phyloP scores from a whole-genome alignment of 2,797 vertebrate species.

The Artibeus lituratus region DNA sequence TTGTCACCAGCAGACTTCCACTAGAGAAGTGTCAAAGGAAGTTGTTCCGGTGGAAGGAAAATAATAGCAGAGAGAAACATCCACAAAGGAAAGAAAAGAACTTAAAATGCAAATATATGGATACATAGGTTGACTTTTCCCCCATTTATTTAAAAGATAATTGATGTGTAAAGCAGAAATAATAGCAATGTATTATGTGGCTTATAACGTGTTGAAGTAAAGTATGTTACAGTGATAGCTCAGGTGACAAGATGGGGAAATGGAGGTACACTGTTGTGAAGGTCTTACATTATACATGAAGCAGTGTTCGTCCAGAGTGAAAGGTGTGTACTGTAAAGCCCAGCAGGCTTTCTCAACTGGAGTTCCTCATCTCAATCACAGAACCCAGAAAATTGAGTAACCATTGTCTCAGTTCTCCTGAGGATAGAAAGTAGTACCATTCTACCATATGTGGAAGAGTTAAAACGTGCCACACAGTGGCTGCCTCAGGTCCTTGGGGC shows the following conservation, averaged over 20 bases:
- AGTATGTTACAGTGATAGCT: not conserved
- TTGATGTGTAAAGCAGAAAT: not conserved
- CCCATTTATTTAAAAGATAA: conserved; percentile 6
- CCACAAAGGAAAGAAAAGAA: not conserved
- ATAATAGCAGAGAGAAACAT: not conserved
- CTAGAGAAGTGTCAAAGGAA: not conserved
- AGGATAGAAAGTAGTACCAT: not conserved
- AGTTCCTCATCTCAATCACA: not conserved
- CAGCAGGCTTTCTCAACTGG: not conserved
- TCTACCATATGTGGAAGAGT: not conserved
- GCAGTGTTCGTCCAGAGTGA: not conserved
- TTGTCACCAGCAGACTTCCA: not conserved
- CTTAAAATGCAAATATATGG: not conserved
- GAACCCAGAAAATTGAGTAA: not conserved
- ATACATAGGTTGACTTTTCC: not conserved
- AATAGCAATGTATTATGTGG: not conserved
- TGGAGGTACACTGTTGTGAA: not conserved
- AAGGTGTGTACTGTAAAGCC: not conserved
- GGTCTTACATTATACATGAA: not conserved
- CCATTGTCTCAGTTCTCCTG: not conserved
- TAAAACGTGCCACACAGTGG: not conserved
- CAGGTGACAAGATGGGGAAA: not conserved
- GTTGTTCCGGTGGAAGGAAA: not conserved
- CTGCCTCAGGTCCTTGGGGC: not conserved
- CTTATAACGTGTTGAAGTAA: not conserved